Evolutionary conservation across 1,140 invertebrate genomes (phyloP), one percentile per base, ranked within the genome.

Genomic region (Homalodisca vitripennis): DNA sequence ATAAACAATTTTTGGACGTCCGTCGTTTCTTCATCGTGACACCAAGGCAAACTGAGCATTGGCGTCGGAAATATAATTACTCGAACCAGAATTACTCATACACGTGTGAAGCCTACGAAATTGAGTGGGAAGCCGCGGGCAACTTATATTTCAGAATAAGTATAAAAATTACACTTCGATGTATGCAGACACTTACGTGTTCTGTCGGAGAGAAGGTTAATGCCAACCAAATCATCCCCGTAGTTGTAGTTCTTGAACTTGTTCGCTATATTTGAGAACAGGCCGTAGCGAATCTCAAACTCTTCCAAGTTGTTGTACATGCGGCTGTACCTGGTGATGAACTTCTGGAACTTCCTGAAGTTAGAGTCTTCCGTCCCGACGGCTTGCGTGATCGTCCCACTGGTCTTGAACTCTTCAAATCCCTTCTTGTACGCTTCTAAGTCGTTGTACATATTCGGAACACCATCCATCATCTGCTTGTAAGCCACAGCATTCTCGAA

Each of bases 291-390:
- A 3, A 12, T 6, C 48, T 51, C 22, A 3, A 51, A n/a, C n/a
- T 51, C 48, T 3, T 51, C 48, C 17, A 51, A 51, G 48, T 51
- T 51, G 6, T 20, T 51, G n/a, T 51, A 51, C 22, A 20, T 3
- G 3, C 48, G 48, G 14, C 17, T 51, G 48, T 51, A 51, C n/a
- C 22, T 51, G 3, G 3, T 51, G 14, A 51, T 51, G 48, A 51
- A 51, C 2, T 51, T 51, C 48, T 51, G 48, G n/a, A 51, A 51
- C n/a, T 51, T 51, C 14, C 14, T 22, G n/a, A 51, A 51, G 48
- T 51, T 51, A 12, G 48, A 51, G 22, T 51, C n/a, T 3, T 3
- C 48, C 22, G n/a, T n/a, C n/a, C n/a, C n/a, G n/a, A n/a, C n/a
- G n/a, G n/a, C n/a, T n/a, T n/a, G n/a, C n/a, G n/a, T n/a, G n/a